Evolutionary conservation across 2,797 vertebrate species (phyloP).

Genomic region (Cichlasoma orientale): DNA sequence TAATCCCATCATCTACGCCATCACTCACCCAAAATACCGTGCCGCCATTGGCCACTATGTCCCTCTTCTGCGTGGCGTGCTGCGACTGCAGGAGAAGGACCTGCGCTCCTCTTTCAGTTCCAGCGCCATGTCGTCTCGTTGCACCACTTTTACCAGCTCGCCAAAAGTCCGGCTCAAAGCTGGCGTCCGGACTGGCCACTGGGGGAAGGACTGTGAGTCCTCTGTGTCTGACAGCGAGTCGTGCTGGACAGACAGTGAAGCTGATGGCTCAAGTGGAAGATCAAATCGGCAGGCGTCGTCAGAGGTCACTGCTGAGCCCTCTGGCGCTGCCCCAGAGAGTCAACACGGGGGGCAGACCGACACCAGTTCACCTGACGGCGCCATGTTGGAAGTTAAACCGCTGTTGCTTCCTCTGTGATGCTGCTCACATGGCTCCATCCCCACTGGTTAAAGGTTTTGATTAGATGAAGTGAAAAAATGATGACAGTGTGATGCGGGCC

Average conservation of each 20-base stretch:
- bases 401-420: constrained; percentile 12
- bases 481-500: neutral
- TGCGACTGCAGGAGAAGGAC: constrained; percentile 27
- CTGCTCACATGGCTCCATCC: neutral
- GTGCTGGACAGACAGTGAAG: constrained; percentile 28
- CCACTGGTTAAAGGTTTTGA: neutral
- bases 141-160: neutral
- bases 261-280: neutral
- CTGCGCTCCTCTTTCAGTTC: constrained; percentile 19
- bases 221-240: constrained; percentile 19
- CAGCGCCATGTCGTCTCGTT: neutral
- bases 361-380: neutral
- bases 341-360: neutral
- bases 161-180: neutral
- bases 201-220: neutral
- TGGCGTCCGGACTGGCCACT: neutral
- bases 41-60: constrained; percentile 19
- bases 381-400: neutral
- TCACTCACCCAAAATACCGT: constrained; percentile 91
- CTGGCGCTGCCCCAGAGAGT: no score
- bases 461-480: neutral
- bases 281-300: neutral
- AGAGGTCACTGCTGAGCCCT: neutral
- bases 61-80: constrained; percentile 2
- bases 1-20: constrained; percentile 91